Percentiles rank a stretch among this genome's conserved stretches.
Evolutionary conservation across 2,797 vertebrate species (phyloP).

Genomic region (Podarcis lilfordi): DNA sequence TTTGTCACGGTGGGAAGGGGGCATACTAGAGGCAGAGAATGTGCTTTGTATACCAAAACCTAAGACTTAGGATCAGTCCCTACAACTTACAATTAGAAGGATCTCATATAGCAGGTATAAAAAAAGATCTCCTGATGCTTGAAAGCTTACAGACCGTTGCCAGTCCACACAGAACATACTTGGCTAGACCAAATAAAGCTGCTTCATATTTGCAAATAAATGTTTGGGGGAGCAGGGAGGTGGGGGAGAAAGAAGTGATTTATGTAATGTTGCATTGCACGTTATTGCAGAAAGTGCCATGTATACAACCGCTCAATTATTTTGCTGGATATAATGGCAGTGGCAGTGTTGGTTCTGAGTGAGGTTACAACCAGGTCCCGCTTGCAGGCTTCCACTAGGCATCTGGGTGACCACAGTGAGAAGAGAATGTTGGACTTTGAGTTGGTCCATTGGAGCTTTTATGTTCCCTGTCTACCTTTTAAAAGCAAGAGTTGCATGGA

Average conservation of each 20-base stretch:
- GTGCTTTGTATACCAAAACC: not conserved
- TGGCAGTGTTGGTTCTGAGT: not conserved
- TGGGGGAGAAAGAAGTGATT: not conserved
- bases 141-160: not conserved
- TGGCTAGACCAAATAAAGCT: not conserved
- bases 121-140: not conserved
- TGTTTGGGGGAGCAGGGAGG: not conserved
- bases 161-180: no score
- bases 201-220: not conserved
- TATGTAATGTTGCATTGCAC: not conserved
- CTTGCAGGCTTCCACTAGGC: no score
- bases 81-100: not conserved
- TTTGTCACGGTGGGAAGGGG: not conserved
- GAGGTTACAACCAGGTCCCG: no score
- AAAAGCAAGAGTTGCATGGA: not conserved
- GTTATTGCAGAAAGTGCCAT: constrained; percentile 16
- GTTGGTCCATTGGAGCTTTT: no score
- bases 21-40: no score
- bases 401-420: no score
- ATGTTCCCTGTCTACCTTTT: not conserved
- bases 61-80: not conserved
- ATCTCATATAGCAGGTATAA: not conserved
- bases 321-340: not conserved
- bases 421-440: not conserved
- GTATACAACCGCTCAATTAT: not conserved